A percentile compares a stretch with the other conserved stretches of the same genome.
These are phyloP conservation scores for Sebastes iracundus DNA, from an alignment of 2,797 vertebrate genomes.

Conservation along the genomic window DNA sequence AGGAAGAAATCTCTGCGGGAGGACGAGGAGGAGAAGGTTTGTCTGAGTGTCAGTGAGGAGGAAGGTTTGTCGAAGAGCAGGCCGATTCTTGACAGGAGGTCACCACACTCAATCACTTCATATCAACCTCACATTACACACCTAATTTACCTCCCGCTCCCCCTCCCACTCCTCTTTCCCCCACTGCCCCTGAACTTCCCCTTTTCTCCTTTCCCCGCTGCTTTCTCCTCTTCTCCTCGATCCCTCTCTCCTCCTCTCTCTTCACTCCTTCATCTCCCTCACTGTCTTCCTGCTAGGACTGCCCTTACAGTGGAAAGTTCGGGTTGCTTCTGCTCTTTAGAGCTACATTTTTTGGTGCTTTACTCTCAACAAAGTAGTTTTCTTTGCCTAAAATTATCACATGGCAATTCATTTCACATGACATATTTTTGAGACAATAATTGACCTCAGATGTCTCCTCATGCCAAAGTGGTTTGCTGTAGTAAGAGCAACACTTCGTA, in stretches of 20 bases:
- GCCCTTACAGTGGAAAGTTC: neutral
- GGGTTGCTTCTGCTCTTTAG: neutral
- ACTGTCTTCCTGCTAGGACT: neutral
- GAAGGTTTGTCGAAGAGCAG: conserved; percentile 63
- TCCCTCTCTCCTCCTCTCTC: neutral
- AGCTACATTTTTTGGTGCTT: neutral
- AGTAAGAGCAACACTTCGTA: neutral
- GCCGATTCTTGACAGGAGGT: conserved; percentile 75
- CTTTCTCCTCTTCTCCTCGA: neutral
- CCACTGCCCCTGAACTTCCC: conserved; percentile 24
- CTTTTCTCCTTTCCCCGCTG: neutral
- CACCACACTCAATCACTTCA: conserved; percentile 80
- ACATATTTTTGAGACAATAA: neutral
- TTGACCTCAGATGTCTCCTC: neutral
- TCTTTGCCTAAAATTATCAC: neutral
- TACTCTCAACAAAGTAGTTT: neutral
- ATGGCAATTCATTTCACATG: neutral
- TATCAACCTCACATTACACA: conserved; percentile 81
- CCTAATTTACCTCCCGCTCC: conserved; percentile 70
- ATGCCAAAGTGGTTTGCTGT: neutral
- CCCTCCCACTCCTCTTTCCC: conserved; percentile 27
- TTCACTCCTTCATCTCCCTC: neutral
- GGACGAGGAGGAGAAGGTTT: conserved; percentile 26
- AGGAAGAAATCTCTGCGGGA: conserved; percentile 6
- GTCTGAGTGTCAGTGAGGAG: conserved; percentile 50